These are phyloP conservation scores for Malthinus seriepunctatus DNA, from an alignment of 2,888 invertebrate genomes.

Conservation along the genomic window DNA sequence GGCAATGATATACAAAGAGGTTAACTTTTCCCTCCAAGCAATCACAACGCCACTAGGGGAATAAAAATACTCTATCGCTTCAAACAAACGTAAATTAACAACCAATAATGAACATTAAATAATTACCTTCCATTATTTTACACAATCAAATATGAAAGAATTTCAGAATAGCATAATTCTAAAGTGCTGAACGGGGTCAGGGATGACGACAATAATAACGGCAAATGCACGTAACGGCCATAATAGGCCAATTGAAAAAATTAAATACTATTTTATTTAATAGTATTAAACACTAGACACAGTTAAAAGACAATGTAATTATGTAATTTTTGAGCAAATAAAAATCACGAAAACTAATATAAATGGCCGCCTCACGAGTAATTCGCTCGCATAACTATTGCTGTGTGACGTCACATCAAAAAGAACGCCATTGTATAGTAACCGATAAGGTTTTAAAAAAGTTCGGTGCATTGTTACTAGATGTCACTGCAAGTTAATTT, in stretches of 20 bases:
- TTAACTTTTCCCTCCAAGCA: slow-evolving; percentile 14
- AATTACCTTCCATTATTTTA: slow-evolving; percentile 53
- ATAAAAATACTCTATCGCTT: neutral
- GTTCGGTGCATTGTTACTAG: too few species aligned
- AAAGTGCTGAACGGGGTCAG: slow-evolving; percentile 47
- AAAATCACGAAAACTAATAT: slow-evolving; percentile 30
- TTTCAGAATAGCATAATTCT: slow-evolving; percentile 38
- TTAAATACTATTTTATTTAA: neutral
- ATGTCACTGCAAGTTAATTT: too few species aligned
- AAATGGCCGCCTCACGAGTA: slow-evolving; percentile 47
- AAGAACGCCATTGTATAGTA: slow-evolving; percentile 15
- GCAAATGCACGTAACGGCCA: slow-evolving; percentile 73
- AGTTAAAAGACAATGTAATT: neutral
- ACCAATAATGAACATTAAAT: neutral
- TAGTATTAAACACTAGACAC: neutral
- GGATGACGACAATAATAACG: slow-evolving; percentile 38
- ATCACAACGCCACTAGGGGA: slow-evolving; percentile 4
- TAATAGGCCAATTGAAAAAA: slow-evolving; percentile 59
- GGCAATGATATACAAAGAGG: too few species aligned
- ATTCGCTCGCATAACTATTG: slow-evolving; percentile 42
- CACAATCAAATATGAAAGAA: slow-evolving; percentile 44
- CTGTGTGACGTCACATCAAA: slow-evolving; percentile 38
- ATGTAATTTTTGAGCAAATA: slow-evolving; percentile 13
- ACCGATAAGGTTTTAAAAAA: too few species aligned
- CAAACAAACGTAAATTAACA: neutral